phyloP scores from a whole-genome alignment of 2,797 vertebrate genomes.

The Kryptolebias ocellatus region DNA sequence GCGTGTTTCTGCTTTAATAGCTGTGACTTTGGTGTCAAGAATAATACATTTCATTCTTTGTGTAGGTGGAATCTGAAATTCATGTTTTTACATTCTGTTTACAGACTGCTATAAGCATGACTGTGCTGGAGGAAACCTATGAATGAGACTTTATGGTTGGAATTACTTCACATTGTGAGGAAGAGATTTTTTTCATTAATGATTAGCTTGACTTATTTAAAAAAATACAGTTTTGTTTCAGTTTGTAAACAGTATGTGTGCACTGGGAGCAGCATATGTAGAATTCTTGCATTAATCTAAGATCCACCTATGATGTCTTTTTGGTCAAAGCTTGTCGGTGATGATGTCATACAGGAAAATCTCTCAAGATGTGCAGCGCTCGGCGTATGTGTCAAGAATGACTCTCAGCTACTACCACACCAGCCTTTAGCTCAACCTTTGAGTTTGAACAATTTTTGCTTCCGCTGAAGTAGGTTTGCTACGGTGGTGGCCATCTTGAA shows the following conservation, averaged over 20 bases:
- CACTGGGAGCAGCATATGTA: no score
- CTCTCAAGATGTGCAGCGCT: no score
- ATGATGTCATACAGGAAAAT: no score
- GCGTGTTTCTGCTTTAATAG: slow-evolving; percentile 10
- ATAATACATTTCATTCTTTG: slow-evolving; percentile 30
- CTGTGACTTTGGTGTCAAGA: slow-evolving; percentile 39
- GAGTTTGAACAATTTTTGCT: no score
- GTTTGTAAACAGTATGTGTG: background rate
- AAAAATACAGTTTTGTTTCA: background rate
- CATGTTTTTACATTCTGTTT: slow-evolving; percentile 22
- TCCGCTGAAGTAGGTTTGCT: no score
- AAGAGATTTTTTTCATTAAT: slow-evolving; percentile 2
- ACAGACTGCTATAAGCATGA: slow-evolving; percentile 23
- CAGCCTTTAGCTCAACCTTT: no score
- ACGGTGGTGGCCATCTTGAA: no score
- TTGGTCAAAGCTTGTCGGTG: no score
- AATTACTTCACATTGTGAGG: slow-evolving; percentile 13
- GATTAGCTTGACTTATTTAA: slow-evolving; percentile 1
- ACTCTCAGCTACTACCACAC: no score
- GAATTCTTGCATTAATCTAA: no score
- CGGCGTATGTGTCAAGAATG: no score
- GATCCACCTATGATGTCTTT: no score
- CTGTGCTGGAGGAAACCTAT: slow-evolving; percentile 8
- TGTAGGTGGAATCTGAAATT: slow-evolving; percentile 43
- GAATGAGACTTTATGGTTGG: slow-evolving; percentile 15